Evolutionary conservation across 2,113 vertebrate species (phyloP).

Genomic region (Motacilla tschutschensis): DNA sequence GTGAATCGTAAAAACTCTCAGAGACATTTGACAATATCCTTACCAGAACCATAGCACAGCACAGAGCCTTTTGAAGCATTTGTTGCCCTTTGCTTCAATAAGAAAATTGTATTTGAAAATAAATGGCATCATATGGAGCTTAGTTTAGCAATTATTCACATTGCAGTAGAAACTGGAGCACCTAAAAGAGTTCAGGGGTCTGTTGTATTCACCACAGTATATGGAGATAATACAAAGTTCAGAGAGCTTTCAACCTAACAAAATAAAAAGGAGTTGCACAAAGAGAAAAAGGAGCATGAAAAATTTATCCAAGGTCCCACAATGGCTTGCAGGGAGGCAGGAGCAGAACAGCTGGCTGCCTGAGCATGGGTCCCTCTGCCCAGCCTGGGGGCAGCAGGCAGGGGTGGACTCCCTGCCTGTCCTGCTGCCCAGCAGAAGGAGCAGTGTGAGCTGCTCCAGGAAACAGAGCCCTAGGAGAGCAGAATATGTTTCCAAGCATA

Average conservation of each 20-base stretch:
- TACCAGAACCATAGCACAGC: background rate
- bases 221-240: background rate
- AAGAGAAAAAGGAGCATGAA: background rate
- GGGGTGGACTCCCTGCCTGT: background rate
- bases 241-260: background rate
- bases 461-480: background rate
- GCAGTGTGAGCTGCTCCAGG: background rate
- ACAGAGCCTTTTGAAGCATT: background rate
- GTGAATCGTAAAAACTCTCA: background rate
- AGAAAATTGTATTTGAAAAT: background rate
- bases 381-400: fast-evolving
- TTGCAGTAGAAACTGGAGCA: fast-evolving
- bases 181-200: background rate
- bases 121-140: background rate
- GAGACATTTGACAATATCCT: background rate
- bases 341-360: background rate
- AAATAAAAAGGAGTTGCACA: background rate
- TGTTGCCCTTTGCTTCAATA: background rate
- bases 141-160: background rate
- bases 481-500: background rate
- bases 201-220: background rate
- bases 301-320: background rate
- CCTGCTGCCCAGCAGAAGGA: background rate
- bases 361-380: background rate
- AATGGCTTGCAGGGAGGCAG: background rate